These are phyloP conservation scores for Sussaba pulchella DNA, from an alignment of 2,888 invertebrate species.

Conservation along the genomic window DNA sequence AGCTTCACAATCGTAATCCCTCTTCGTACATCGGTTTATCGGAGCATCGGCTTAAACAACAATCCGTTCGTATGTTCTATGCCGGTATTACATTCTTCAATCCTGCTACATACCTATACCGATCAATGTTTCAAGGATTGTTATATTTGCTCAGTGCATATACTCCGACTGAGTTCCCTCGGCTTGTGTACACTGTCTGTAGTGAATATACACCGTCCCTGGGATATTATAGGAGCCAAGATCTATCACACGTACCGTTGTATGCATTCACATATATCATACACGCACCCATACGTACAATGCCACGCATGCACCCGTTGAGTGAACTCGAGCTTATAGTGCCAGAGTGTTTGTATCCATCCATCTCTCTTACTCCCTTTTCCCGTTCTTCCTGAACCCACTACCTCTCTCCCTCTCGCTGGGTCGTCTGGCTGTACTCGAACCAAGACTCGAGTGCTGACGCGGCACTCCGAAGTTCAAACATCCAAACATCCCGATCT, in stretches of 20 bases:
- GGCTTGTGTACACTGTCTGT: slow-evolving; percentile 42
- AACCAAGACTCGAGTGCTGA: slow-evolving; percentile 79
- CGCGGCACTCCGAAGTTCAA: slow-evolving; percentile 83
- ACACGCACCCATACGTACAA: slow-evolving; percentile 16
- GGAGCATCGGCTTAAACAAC: slow-evolving; percentile 64
- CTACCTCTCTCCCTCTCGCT: slow-evolving; percentile 26
- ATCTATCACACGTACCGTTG: slow-evolving; percentile 32
- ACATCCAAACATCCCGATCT: slow-evolving; percentile 84
- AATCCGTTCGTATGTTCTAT: slow-evolving; percentile 53
- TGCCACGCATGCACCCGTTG: slow-evolving; percentile 41
- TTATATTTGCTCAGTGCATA: slow-evolving; percentile 55
- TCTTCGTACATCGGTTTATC: slow-evolving; percentile 65
- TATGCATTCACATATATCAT: slow-evolving; percentile 24
- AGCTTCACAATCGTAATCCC: slow-evolving; percentile 58
- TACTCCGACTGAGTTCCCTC: slow-evolving; percentile 26
- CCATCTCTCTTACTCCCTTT: neutral
- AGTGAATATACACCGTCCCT: slow-evolving; percentile 23
- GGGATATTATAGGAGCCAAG: slow-evolving; percentile 51
- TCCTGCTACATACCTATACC: slow-evolving; percentile 42
- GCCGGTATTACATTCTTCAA: slow-evolving; percentile 62
- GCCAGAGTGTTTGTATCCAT: slow-evolving; percentile 26
- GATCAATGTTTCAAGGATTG: slow-evolving; percentile 66
- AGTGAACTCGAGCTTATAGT: slow-evolving; percentile 47
- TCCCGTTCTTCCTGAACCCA: neutral
- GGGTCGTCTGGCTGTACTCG: slow-evolving; percentile 50